Percentiles rank a stretch among this genome's conserved stretches.
Evolutionary conservation across 2,113 vertebrate genomes (phyloP).

Genomic region (Colistium nudipinnis): DNA sequence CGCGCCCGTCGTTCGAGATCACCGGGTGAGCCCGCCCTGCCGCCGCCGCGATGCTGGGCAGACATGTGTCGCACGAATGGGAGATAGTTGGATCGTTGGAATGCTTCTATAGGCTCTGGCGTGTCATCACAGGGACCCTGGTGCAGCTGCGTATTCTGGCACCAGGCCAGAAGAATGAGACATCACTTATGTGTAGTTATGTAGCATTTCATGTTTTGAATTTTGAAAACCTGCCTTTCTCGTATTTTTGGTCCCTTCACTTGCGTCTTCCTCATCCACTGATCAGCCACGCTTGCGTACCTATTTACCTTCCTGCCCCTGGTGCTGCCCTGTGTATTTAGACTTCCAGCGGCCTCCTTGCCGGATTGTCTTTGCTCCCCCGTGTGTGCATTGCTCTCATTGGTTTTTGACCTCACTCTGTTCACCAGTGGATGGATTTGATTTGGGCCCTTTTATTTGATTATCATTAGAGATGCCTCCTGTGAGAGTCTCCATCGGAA

Average conservation of each 20-base stretch:
- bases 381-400: not conserved
- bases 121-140: not conserved
- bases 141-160: not conserved
- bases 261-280: too few species aligned
- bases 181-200: too few species aligned
- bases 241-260: not conserved
- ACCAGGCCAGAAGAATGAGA: not conserved
- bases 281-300: too few species aligned
- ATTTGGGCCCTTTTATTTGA: not conserved
- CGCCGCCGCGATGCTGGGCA: not conserved
- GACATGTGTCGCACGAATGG: conserved; percentile 2
- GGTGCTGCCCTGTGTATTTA: not conserved
- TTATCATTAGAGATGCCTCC: too few species aligned
- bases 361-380: not conserved
- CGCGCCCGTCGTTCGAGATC: too few species aligned
- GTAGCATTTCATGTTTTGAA: too few species aligned
- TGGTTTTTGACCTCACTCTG: not conserved
- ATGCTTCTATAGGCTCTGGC: not conserved
- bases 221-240: too few species aligned
- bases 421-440: not conserved
- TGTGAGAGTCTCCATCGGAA: conserved; percentile 16
- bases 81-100: conserved; percentile 22
- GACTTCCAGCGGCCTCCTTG: not conserved
- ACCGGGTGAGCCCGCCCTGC: not conserved
- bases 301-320: not conserved